phyloP scores from a whole-genome alignment of 1,140 invertebrate species.

The Drosophila nebulosa region DNA sequence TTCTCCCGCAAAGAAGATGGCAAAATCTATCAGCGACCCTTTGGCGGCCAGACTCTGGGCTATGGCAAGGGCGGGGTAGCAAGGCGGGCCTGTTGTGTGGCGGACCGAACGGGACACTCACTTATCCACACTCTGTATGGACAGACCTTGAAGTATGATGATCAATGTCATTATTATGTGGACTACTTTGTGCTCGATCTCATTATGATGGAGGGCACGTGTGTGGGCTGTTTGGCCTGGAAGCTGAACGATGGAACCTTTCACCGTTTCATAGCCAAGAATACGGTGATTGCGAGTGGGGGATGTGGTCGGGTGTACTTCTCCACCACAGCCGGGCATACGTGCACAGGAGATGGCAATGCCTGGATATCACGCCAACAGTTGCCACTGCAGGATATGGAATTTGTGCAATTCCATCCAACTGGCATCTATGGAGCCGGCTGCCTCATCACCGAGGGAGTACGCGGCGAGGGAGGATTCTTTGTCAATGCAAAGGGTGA shows the following conservation, averaged over 20 bases:
- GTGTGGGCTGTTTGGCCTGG: constrained; percentile 95
- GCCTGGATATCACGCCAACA: constrained; percentile 97
- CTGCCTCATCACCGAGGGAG: constrained; percentile 98
- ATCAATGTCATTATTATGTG: constrained; percentile 95
- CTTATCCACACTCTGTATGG: constrained; percentile 98
- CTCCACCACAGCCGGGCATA: constrained; percentile 98
- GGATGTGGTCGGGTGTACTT: constrained; percentile 96
- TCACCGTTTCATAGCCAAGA: constrained; percentile 89
- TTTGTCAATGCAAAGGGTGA: constrained; percentile 97
- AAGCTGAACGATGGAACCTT: constrained; percentile 98
- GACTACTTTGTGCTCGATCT: constrained; percentile 99
- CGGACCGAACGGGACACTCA: constrained; percentile 94
- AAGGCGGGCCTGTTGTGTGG: constrained; percentile 83
- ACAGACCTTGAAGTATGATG: constrained; percentile 96
- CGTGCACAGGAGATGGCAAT: constrained; percentile 98
- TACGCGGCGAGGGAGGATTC: constrained; percentile 97
- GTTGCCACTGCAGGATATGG: constrained; percentile 95
- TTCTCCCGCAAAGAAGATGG: constrained; percentile 81
- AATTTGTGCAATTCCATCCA: constrained; percentile 99
- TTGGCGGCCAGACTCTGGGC: constrained; percentile 93
- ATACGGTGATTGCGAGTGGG: constrained; percentile 90
- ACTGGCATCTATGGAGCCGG: constrained; percentile 99
- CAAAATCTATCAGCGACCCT: constrained; percentile 95
- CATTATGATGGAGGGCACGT: constrained; percentile 95
- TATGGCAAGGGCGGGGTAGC: constrained; percentile 93